Evolutionary conservation across 2,888 invertebrate genomes (phyloP).

Genomic region (Gasteruption jaculator): DNA sequence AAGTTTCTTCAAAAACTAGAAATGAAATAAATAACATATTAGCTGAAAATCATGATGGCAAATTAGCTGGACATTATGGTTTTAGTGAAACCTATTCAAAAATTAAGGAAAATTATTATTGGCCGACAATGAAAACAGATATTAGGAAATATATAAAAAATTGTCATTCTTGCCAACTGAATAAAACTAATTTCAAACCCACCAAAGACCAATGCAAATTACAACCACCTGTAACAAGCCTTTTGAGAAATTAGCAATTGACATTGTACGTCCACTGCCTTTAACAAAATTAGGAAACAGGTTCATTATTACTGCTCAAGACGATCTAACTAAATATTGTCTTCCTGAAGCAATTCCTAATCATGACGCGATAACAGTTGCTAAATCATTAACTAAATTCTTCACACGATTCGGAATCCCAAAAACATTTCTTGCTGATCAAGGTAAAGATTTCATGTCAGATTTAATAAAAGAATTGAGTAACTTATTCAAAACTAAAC

Average conservation of each 20-base stretch:
- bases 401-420: conserved; percentile 35
- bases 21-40: not conserved
- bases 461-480: conserved; percentile 29
- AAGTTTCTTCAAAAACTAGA: not conserved
- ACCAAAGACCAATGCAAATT: conserved; percentile 38
- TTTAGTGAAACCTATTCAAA: too few species aligned
- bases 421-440: conserved; percentile 29
- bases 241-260: conserved; percentile 33
- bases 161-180: too few species aligned
- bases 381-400: conserved; percentile 26
- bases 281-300: conserved; percentile 32
- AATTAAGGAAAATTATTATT: too few species aligned
- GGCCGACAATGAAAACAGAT: too few species aligned
- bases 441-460: conserved; percentile 31
- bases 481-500: conserved; percentile 33
- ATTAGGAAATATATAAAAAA: too few species aligned
- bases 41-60: too few species aligned
- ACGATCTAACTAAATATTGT: too few species aligned
- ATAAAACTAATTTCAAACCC: too few species aligned
- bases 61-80: too few species aligned
- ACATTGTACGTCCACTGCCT: conserved; percentile 38
- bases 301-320: conserved; percentile 40
- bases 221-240: conserved; percentile 29
- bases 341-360: too few species aligned
- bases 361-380: conserved; percentile 36